Base-by-base conservation (phyloP, 2,888 invertebrate species). In the Xanthostigma xanthostigma region DNA sequence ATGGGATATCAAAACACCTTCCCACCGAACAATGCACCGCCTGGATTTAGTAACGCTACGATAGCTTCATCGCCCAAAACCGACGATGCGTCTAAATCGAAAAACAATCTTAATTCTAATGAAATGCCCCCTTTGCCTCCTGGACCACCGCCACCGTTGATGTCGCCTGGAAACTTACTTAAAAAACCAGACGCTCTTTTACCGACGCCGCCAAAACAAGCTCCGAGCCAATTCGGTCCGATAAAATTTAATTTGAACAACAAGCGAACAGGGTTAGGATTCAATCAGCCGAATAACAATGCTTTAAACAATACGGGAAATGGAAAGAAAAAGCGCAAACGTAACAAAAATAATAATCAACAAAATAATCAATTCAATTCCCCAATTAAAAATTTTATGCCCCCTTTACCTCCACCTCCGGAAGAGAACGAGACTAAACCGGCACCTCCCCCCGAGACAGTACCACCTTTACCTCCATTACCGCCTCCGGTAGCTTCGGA, bases 281-380 rank as follows among this genome's bases (percentile, higher is more conserved):
- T 61, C 55, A 63, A 65, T 37, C 62, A 65, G 41, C 64, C 65
- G 49, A 64, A 64, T 38, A 60, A 68, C 38, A 67, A 64, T 41
- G 56, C 46, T 17, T 36, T 41, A 14, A 50, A 61, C 50, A 72
- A 66, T 51, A 72, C 69, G 51, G 76, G 74, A 49, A 73, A 72
- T 10, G 72, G 75, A 1, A 85, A 86, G 70, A 86, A 84, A 68
- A 86, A 86, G 62, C 77, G 84, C 46, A 86, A 84, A 67, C 77
- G 80, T 53, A 83, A 81, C 59, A 78, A 79, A 60, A 75, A 75
- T 55, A 27, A 27, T 27, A 74, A 69, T 58, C 68, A 70, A 45
- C 57, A 60, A 44, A 58, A 61, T 39, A 51, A 57, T 41, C 35
- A 43, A 34, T 53, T 53, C 27, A 56, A 57, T 43, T 53, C 54